phyloP scores from a whole-genome alignment of 35 echinoderm and acorn worm genomes.

The Apostichopus parvimensis region DNA sequence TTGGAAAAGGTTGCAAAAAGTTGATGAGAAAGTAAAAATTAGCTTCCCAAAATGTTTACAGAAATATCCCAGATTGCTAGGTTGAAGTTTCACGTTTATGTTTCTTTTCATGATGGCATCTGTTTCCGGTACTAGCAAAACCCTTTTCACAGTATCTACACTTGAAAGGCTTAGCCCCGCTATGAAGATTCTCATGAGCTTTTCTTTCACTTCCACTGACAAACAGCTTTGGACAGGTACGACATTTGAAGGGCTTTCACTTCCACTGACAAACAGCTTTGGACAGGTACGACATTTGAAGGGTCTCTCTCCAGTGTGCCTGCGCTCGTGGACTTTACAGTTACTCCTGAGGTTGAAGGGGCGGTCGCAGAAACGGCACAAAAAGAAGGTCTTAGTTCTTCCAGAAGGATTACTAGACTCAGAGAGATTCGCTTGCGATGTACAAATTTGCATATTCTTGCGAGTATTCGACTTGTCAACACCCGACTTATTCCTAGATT shows the following conservation, averaged over 20 bases:
- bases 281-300: conserved; percentile 29
- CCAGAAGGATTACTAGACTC: neutral
- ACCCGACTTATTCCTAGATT: neutral
- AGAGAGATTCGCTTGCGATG: neutral
- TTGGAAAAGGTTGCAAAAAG: no score
- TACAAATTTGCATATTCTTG: neutral
- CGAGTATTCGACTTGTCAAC: neutral
- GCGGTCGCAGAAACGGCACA: conserved; percentile 8
- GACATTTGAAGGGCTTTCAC: conserved; percentile 26
- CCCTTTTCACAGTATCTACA: neutral
- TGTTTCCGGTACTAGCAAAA: conserved; percentile 13
- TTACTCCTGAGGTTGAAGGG: conserved; percentile 2
- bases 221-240: conserved; percentile 26
- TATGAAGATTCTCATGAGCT: conserved; percentile 24
- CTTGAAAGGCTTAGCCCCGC: conserved; percentile 10
- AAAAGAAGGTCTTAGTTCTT: neutral
- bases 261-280: conserved; percentile 7
- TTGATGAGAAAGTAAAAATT: no score
- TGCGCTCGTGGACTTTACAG: conserved; percentile 12
- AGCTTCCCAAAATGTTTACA: no score
- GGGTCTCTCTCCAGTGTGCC: conserved; percentile 46
- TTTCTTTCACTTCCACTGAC: neutral
- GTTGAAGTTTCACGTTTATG: neutral
- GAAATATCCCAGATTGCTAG: no score
- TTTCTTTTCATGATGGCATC: neutral